A percentile compares a stretch with the other conserved stretches of the same genome.
phyloP scores from a whole-genome alignment of 2,888 invertebrate species.

The Dicroscelio sp. region DNA sequence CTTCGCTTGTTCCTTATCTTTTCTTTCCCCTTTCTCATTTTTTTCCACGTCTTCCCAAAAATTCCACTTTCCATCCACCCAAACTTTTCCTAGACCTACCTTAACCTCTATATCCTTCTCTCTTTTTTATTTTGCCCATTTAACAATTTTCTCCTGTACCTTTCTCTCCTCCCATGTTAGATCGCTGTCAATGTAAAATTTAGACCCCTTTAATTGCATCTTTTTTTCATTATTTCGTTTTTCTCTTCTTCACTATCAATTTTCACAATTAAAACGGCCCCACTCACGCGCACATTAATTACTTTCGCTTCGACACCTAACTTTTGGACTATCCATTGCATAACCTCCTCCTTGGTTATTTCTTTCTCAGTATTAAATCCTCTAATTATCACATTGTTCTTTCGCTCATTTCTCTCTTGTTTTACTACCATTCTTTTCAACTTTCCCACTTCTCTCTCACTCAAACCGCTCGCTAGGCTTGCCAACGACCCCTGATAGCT shows the following conservation, averaged over 20 bases:
- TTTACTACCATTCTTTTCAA: slow-evolving; percentile 4
- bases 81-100: slow-evolving; percentile 21
- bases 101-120: background rate
- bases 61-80: slow-evolving; percentile 4
- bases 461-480: too few relatives aligned
- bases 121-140: slow-evolving; percentile 19
- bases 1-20: too few relatives aligned
- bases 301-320: background rate
- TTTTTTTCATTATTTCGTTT: slow-evolving; percentile 32
- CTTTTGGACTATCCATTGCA: slow-evolving; percentile 20
- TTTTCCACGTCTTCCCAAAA: slow-evolving; percentile 7
- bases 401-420: slow-evolving; percentile 32
- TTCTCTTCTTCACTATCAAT: background rate
- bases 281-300: background rate
- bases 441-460: slow-evolving; percentile 17
- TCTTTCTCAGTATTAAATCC: background rate
- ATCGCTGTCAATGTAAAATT: slow-evolving; percentile 36
- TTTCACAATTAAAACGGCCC: background rate
- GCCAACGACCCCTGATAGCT: too few relatives aligned
- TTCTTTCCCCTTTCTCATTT: slow-evolving; percentile 1
- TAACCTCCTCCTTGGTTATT: background rate
- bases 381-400: slow-evolving; percentile 33
- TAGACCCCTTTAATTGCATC: background rate
- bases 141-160: slow-evolving; percentile 18
- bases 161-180: slow-evolving; percentile 31